Evolutionary conservation across 2,113 vertebrate species (phyloP).

Genomic region (Lasiurus borealis): DNA sequence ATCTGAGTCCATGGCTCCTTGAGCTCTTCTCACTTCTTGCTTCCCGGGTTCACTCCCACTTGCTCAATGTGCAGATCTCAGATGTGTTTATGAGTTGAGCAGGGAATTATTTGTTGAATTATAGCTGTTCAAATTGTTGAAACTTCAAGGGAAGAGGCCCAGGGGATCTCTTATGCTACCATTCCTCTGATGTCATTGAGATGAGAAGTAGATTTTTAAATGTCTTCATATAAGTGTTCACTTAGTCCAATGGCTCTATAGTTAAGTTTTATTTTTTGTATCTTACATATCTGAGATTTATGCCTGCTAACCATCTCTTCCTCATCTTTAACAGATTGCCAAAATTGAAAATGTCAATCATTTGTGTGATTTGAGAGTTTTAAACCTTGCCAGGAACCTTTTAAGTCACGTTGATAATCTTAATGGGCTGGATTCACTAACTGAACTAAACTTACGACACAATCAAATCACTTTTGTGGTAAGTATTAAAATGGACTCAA

Average conservation of each 20-base stretch:
- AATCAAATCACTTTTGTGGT: slow-evolving; percentile 95
- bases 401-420: slow-evolving; percentile 93
- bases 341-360: slow-evolving; percentile 94
- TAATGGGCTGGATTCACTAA: slow-evolving; percentile 91
- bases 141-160: neutral
- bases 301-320: slow-evolving; percentile 19
- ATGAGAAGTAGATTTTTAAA: slow-evolving; percentile 22
- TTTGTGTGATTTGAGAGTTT: slow-evolving; percentile 91
- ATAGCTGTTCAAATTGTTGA: neutral
- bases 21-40: neutral
- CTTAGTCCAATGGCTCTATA: slow-evolving; percentile 27
- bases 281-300: neutral
- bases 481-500: slow-evolving; percentile 79
- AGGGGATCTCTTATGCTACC: neutral
- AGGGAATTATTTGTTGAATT: neutral
- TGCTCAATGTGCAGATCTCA: neutral
- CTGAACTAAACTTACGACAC: slow-evolving; percentile 94
- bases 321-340: slow-evolving; percentile 88
- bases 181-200: neutral
- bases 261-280: slow-evolving; percentile 57
- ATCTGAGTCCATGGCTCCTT: neutral
- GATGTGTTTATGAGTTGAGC: neutral
- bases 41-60: neutral
- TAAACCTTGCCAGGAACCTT: slow-evolving; percentile 96
- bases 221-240: slow-evolving; percentile 37